Conservation (phyloP, 2,113 vertebrate species). For the Pseudonaja textilis region DNA sequence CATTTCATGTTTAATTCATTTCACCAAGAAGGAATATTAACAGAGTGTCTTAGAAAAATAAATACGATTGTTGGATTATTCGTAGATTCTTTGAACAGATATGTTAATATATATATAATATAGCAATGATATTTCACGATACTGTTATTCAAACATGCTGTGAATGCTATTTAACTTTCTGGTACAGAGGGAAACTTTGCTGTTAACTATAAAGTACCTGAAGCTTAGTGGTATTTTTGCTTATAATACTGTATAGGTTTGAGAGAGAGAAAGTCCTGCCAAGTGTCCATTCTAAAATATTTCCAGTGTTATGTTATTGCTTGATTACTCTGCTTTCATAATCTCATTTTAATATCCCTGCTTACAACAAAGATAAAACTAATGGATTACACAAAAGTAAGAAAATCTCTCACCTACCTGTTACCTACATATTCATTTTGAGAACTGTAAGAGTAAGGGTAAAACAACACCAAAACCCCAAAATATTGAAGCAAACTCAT, state of each 20-base stretch:
- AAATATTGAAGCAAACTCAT: neutral
- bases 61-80: conserved; percentile 64
- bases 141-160: conserved; percentile 31
- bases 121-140: conserved; percentile 34
- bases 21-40: conserved; percentile 68
- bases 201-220: conserved; percentile 1
- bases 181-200: neutral
- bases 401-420: neutral
- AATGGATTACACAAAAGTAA: neutral
- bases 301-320: neutral
- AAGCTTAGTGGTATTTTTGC: neutral
- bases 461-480: neutral
- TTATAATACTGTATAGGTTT: neutral
- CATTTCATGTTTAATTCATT: conserved; percentile 71
- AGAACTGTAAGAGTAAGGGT: neutral
- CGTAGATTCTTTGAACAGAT: conserved; percentile 46
- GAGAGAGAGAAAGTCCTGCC: neutral
- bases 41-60: conserved; percentile 70
- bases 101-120: conserved; percentile 48
- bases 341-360: neutral
- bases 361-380: neutral
- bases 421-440: neutral
- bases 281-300: neutral
- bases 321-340: neutral
- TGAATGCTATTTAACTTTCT: neutral